Conservation (phyloP, 2,888 invertebrate genomes). For the Holacanthella duospinosa region DNA sequence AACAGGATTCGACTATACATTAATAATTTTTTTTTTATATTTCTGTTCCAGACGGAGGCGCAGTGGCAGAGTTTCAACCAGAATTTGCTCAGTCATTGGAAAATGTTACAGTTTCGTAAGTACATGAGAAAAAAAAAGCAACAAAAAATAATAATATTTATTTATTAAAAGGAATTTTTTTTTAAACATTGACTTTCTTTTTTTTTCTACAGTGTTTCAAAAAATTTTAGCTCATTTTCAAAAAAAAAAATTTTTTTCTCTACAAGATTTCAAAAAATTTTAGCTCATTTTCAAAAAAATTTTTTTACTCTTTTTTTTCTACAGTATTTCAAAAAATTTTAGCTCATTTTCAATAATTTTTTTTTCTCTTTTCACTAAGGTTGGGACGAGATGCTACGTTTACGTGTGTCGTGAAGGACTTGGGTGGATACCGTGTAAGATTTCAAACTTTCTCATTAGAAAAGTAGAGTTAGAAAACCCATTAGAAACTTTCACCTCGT, state of each 20-base stretch:
- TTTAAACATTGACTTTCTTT: no score
- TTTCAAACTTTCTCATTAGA: not conserved
- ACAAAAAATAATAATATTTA: no score
- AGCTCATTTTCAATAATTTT: no score
- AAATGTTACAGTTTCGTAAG: conserved; percentile 63
- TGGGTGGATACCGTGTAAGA: conserved; percentile 79
- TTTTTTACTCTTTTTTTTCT: not conserved
- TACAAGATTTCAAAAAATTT: no score
- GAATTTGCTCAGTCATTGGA: conserved; percentile 72
- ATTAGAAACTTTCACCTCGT: no score
- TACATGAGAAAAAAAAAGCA: no score
- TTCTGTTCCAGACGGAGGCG: conserved; percentile 22
- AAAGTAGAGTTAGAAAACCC: no score
- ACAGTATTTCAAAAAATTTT: no score
- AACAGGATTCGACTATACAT: not conserved
- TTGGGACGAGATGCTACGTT: conserved; percentile 78
- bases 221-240: not conserved
- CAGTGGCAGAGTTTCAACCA: conserved; percentile 52
- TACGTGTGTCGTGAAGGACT: conserved; percentile 71
- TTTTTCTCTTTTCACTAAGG: no score
- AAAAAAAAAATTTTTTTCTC: no score
- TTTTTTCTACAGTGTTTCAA: no score
- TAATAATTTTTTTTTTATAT: not conserved
- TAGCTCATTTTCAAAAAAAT: not conserved
- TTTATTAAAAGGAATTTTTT: no score